Evolutionary conservation across 2,113 vertebrate species (phyloP).

Genomic region (Pangasianodon gigas): DNA sequence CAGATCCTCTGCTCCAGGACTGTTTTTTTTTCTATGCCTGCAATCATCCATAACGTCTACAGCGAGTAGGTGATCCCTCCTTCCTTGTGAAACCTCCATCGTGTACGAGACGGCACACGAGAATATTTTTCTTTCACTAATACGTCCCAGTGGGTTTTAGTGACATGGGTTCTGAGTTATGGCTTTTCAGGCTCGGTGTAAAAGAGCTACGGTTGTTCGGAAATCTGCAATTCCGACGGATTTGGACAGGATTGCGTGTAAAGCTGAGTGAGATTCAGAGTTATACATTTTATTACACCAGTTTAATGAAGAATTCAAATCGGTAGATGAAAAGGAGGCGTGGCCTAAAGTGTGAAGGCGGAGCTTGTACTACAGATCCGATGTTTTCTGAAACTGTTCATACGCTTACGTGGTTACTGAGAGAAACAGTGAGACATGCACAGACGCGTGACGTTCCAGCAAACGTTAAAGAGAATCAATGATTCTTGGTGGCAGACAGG

Average conservation of each 20-base stretch:
- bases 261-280: neutral
- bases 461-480: neutral
- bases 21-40: conserved; percentile 40
- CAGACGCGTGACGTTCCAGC: neutral
- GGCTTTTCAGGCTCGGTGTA: neutral
- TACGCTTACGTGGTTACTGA: neutral
- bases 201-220: neutral
- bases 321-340: neutral
- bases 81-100: neutral
- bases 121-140: conserved; percentile 8
- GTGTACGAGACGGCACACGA: neutral
- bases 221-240: neutral
- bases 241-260: neutral
- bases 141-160: conserved; percentile 3
- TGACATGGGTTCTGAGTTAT: conserved; percentile 3
- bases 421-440: neutral
- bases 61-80: neutral
- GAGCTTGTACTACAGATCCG: neutral
- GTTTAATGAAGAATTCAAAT: neutral
- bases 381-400: neutral
- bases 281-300: neutral
- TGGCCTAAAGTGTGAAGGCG: neutral
- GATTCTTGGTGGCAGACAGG: neutral
- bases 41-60: conserved; percentile 36
- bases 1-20: conserved; percentile 37